Evolutionary conservation across 92 coral and sea anemone species (phyloP).

Genomic region (Bergia puertoricense): DNA sequence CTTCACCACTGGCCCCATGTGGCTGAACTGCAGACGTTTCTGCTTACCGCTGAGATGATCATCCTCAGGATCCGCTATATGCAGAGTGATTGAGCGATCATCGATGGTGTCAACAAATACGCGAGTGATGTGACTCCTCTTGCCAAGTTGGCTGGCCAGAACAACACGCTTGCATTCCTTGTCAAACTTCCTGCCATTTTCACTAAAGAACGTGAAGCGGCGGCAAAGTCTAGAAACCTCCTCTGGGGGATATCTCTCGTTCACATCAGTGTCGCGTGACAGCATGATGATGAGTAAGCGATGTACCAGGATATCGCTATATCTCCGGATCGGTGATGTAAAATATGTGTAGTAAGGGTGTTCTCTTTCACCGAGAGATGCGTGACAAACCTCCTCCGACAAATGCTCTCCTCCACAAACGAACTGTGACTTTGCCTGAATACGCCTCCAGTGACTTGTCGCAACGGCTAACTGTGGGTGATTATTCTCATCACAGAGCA

Average conservation of each 20-base stretch:
- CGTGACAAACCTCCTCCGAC: slow-evolving; percentile 9
- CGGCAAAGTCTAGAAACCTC: slow-evolving; percentile 78
- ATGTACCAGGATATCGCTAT: slow-evolving; percentile 84
- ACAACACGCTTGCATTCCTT: slow-evolving; percentile 67
- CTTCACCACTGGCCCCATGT: slow-evolving; percentile 55
- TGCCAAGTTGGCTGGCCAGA: slow-evolving; percentile 55
- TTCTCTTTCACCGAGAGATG: slow-evolving; percentile 33
- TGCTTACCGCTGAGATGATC: slow-evolving; percentile 59
- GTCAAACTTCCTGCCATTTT: slow-evolving; percentile 66
- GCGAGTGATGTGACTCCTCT: slow-evolving; percentile 51
- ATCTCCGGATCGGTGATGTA: slow-evolving; percentile 94
- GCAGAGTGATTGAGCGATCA: slow-evolving; percentile 50
- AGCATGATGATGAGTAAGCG: slow-evolving; percentile 57
- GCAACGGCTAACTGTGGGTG: slow-evolving; percentile 76
- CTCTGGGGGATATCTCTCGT: slow-evolving; percentile 38
- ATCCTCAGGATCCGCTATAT: slow-evolving; percentile 52
- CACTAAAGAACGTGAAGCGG: slow-evolving; percentile 70
- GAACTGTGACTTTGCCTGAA: slow-evolving; percentile 59
- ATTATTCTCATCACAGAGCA: slow-evolving; percentile 58
- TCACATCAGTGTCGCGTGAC: slow-evolving; percentile 10
- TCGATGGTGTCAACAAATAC: slow-evolving; percentile 71
- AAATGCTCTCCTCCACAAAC: slow-evolving; percentile 47
- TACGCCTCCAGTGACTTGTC: slow-evolving; percentile 53
- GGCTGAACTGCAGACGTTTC: slow-evolving; percentile 58
- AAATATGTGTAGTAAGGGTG: slow-evolving; percentile 69